phyloP scores from a whole-genome alignment of 2,888 invertebrate genomes.

The Zootermopsis nevadensis region DNA sequence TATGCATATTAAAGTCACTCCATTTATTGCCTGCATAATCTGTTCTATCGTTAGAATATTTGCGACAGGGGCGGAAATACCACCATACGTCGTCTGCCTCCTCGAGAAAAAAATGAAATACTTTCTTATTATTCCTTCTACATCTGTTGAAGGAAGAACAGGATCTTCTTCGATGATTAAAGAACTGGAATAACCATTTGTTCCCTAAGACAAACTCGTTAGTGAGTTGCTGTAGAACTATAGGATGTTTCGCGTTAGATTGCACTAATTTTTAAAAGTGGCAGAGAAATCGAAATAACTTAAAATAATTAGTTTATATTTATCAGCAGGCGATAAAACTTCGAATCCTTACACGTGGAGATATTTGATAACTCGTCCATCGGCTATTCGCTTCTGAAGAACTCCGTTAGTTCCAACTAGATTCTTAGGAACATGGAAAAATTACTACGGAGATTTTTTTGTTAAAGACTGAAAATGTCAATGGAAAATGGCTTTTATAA shows the following conservation, averaged over 20 bases:
- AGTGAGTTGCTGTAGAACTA: background rate
- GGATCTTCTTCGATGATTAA: background rate
- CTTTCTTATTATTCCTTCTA: background rate
- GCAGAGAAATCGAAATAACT: no score
- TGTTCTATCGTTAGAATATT: slow-evolving; percentile 37
- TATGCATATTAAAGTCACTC: slow-evolving; percentile 30
- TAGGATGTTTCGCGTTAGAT: background rate
- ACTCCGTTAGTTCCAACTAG: no score
- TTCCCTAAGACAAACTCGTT: background rate
- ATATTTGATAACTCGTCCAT: no score
- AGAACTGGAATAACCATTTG: background rate
- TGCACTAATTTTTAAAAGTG: no score
- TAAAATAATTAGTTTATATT: no score
- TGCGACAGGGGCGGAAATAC: background rate
- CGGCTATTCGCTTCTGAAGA: no score
- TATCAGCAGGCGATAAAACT: no score
- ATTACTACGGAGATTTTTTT: no score
- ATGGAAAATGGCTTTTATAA: no score
- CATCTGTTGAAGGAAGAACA: background rate
- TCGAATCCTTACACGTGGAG: no score
- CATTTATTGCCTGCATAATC: slow-evolving; percentile 47
- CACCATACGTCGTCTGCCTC: slow-evolving; percentile 34
- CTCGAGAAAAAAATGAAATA: slow-evolving; percentile 10
- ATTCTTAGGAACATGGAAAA: no score
- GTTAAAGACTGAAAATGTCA: no score